Evolutionary conservation across 1,140 invertebrate species (phyloP).

Genomic region (Scaptomyza graminum): DNA sequence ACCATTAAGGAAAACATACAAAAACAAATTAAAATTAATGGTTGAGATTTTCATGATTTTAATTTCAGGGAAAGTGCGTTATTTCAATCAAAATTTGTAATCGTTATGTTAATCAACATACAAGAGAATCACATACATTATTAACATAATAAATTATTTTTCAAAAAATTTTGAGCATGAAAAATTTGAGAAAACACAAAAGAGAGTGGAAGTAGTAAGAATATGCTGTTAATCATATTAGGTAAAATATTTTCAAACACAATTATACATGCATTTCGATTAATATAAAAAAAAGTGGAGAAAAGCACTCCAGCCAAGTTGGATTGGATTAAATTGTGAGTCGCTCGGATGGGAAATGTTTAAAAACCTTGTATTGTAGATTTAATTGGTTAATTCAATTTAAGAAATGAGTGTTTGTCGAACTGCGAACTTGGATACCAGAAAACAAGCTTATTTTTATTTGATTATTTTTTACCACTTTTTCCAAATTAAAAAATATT

Average conservation of each 20-base stretch:
- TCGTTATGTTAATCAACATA: neutral
- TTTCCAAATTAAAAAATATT: too few species aligned
- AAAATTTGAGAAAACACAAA: conserved; percentile 54
- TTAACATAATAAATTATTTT: too few species aligned
- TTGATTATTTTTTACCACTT: too few species aligned
- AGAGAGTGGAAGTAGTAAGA: conserved; percentile 54
- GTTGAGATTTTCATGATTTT: neutral
- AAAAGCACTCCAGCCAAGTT: too few species aligned
- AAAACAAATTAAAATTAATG: conserved; percentile 16
- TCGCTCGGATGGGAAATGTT: neutral
- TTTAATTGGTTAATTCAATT: too few species aligned
- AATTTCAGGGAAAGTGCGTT: neutral
- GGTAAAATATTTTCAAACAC: conserved; percentile 9
- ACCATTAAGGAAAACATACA: neutral
- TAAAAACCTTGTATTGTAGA: neutral
- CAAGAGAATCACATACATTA: conserved; percentile 2
- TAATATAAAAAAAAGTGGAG: neutral
- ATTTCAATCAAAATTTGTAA: neutral
- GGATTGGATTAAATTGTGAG: neutral
- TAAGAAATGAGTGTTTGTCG: too few species aligned
- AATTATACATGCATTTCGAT: conserved; percentile 3
- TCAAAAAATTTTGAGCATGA: conserved; percentile 64
- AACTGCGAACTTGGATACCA: too few species aligned
- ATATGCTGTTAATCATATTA: conserved; percentile 17
- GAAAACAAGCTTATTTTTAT: too few species aligned